Base-by-base conservation (phyloP, 2,888 invertebrate genomes). In the Phyto melanocephala region DNA sequence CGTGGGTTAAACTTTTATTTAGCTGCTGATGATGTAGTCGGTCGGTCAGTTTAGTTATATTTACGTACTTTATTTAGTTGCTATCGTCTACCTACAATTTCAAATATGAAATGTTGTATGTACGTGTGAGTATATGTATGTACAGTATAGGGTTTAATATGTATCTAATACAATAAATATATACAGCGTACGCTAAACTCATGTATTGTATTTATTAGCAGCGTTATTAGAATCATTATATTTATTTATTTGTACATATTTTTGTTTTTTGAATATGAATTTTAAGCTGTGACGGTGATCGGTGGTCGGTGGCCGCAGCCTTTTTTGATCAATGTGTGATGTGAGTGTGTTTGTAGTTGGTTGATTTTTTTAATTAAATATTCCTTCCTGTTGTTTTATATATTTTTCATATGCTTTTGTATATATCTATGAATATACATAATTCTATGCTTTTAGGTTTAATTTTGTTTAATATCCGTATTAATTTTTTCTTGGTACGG, bases 371-470 rank as follows among this genome's bases (percentile, higher is more conserved):
- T 90, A 90, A 91, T 91, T 91, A 91, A 91, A 90, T 89, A 90
- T 90, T 90, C 90, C 89, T 90, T 90, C 91, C 90, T 91, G 90
- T 91, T 90, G 90, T 88, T 86, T 50, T 62, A 77, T 77, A 70
- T 42, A 50, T 42, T 85, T 86, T 84, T 67, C 62, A 76, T 81
- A 28, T 5, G 6, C 28, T 28, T 28, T 28, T 28, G 28, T 28
- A 6, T n/a, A n/a, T n/a, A n/a, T n/a, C n/a, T n/a, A n/a, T n/a
- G n/a, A n/a, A n/a, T n/a, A 6, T 28, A 28, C 28, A 28, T 5
- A 5, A 28, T 65, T 13, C 37, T 56, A 20, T 74, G 68, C 58
- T 72, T 83, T 70, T 67, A 78, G 84, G 52, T 84, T 56, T 83
- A 68, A 52, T 68, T 54, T 60, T 65, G 75, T 76, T 77, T 72